A percentile compares a stretch with the other conserved stretches of the same genome.
These are phyloP conservation scores for Dolichotis patagonum DNA, from an alignment of 2,113 vertebrate genomes.

Conservation along the genomic window DNA sequence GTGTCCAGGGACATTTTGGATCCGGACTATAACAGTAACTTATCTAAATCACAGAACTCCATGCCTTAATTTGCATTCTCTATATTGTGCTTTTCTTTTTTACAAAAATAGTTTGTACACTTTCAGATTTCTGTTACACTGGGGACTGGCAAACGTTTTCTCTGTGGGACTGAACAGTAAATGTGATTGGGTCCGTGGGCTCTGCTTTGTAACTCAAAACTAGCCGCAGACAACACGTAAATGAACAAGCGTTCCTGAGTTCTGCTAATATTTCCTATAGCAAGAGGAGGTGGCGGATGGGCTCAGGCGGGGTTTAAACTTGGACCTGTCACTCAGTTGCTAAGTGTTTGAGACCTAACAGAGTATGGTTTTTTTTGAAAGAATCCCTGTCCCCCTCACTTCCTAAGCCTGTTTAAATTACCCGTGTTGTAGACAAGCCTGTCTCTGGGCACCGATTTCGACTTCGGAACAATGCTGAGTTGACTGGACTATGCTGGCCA, in stretches of 20 bases:
- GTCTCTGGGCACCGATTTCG: slow-evolving; percentile 25
- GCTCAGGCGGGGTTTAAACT: background rate
- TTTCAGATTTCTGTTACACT: background rate
- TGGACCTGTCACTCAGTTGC: background rate
- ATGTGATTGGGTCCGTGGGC: background rate
- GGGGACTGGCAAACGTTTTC: background rate
- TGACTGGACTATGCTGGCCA: background rate
- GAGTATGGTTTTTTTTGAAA: background rate
- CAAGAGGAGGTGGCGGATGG: background rate
- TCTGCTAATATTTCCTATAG: background rate
- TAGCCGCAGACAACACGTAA: background rate
- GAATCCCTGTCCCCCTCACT: background rate
- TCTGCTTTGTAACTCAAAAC: background rate
- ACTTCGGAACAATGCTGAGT: background rate
- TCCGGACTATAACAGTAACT: background rate
- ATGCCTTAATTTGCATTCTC: background rate
- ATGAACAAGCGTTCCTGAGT: background rate
- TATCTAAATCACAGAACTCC: background rate
- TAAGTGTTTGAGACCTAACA: background rate
- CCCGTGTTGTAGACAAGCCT: background rate
- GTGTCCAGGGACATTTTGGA: background rate
- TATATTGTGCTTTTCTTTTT: background rate
- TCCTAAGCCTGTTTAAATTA: slow-evolving; percentile 12
- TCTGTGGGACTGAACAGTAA: background rate
- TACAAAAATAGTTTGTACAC: background rate